Conservation (phyloP, 1,140 invertebrate species). For the Parasteatoda tepidariorum region DNA sequence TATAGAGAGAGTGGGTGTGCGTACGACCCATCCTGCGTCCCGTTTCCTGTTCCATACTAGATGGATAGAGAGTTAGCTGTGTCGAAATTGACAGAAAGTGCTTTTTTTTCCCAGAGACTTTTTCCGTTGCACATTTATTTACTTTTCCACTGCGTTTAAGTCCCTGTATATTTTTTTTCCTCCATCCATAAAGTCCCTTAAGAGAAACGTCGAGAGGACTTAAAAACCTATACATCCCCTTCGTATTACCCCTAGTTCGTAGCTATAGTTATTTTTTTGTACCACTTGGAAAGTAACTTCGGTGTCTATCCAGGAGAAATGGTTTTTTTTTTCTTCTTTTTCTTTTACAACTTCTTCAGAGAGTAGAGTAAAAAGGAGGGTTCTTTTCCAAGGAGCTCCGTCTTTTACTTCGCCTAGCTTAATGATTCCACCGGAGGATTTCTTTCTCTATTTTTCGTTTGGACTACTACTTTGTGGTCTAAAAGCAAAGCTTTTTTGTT, state of each 20-base stretch:
- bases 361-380: background rate
- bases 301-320: slow-evolving; percentile 8
- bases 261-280: background rate
- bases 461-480: slow-evolving; percentile 49
- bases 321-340: background rate
- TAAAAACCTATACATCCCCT: slow-evolving; percentile 57
- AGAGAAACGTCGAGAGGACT: slow-evolving; percentile 57
- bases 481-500: slow-evolving; percentile 16
- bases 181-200: slow-evolving; percentile 29
- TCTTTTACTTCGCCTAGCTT: slow-evolving; percentile 23
- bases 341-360: background rate
- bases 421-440: slow-evolving; percentile 50
- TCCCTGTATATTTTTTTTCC: slow-evolving; percentile 41
- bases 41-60: background rate
- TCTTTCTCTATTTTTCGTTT: slow-evolving; percentile 29
- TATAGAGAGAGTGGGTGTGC: slow-evolving; percentile 35
- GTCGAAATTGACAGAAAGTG: slow-evolving; percentile 54
- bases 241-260: background rate
- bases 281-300: background rate
- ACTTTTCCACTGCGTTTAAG: slow-evolving; percentile 38
- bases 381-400: background rate
- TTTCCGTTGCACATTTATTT: slow-evolving; percentile 42
- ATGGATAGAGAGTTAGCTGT: slow-evolving; percentile 5
- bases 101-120: slow-evolving; percentile 30
- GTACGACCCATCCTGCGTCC: background rate